Conservation (phyloP, 2,113 vertebrate genomes). For the Cariama cristata region DNA sequence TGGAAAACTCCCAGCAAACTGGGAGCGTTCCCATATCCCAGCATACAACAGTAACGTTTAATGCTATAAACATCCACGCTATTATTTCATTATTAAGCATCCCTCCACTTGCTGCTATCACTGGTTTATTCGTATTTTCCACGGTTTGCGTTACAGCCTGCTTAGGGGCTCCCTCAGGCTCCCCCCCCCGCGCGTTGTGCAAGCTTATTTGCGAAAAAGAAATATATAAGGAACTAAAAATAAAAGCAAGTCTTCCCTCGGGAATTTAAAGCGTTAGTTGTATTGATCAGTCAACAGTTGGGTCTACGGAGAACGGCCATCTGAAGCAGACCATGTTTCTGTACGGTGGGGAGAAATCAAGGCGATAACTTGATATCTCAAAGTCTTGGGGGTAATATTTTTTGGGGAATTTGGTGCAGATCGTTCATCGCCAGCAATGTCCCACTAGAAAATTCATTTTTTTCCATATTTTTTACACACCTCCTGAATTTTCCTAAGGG, state of each 20-base stretch:
- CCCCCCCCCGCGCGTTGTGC: rapidly evolving
- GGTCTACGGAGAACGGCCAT: rapidly evolving
- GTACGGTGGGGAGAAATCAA: not conserved
- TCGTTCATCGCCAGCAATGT: not conserved
- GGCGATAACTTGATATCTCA: not conserved
- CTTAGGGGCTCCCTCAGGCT: not conserved
- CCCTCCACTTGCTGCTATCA: not conserved
- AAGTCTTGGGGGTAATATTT: rapidly evolving
- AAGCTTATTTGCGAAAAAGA: not conserved
- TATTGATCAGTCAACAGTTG: not conserved
- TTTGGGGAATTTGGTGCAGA: not conserved
- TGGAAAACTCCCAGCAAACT: conserved; percentile 22
- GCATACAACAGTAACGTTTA: not conserved
- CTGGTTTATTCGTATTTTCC: not conserved
- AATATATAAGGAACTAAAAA: not conserved
- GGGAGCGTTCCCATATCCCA: not conserved
- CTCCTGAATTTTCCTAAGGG: not conserved
- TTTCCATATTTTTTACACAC: rapidly evolving
- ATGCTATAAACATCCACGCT: not conserved
- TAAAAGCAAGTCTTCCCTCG: not conserved
- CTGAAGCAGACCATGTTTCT: not conserved
- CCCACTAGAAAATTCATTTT: rapidly evolving
- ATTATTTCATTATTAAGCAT: not conserved
- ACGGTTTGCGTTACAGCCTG: not conserved
- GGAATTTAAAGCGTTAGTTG: not conserved